Evolutionary conservation across 2,113 vertebrate genomes (phyloP), one percentile per base, ranked within the genome.

Genomic region (Phainopepla nitens): DNA sequence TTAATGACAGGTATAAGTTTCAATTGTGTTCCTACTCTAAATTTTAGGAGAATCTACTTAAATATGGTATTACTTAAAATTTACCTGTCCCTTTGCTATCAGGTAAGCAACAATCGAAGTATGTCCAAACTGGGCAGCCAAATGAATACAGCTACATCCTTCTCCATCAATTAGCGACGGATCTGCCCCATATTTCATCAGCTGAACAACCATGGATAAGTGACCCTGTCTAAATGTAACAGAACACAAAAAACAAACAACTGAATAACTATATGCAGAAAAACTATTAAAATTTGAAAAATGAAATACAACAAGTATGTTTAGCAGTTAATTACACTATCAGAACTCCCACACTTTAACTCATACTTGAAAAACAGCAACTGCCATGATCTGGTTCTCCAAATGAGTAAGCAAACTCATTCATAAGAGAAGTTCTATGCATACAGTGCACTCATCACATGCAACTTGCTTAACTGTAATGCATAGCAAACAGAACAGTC

Each of bases 41-140:
- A 65, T 60, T 73, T 80, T 28, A 75, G 10, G 3, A 53, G 51
- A 80, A 83, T 36, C 15, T 81, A 51, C 49, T 73, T 78, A 93
- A 87, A 78, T 54, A 69, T 17, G 17, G 2, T 36, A 90, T 61
- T 66, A 65, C 33, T 97, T 76, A 85, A 78, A 92, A 71, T 94
- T 98, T 98, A 99, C 99, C 99, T 99, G 99, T 98, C 99, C 99
- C 97, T 99, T 99, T 96, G 99, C 99, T 94, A 99, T 99, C 85
- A 99, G 98, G 97, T 99, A 99, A 87, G 99, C 99, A 97, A 99
- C 99, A 94, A 99, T 99, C 57, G 99, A 99, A 80, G 99, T 99
- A 98, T 99, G 99, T 97, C 99, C 99, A 53, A 99, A 99, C 98
- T 99, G 99, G 70, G 99, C 99, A 47, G 99, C 99, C 96, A 99